These are phyloP conservation scores for Pemphredon lugubris DNA, from an alignment of 2,888 invertebrate species.

Conservation along the genomic window DNA sequence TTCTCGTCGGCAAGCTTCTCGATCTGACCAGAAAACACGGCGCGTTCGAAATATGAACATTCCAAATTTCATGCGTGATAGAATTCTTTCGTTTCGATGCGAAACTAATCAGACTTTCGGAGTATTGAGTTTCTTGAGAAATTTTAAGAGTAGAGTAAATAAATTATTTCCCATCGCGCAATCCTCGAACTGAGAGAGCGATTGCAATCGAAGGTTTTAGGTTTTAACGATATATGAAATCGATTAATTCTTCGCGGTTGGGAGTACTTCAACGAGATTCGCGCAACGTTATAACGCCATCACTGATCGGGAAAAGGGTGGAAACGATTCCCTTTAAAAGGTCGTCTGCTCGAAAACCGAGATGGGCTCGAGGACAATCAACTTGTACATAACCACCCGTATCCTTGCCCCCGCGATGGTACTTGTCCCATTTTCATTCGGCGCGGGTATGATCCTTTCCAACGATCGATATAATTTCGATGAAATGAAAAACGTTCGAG, in stretches of 20 bases:
- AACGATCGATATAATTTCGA: slow-evolving; percentile 10
- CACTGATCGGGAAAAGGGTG: slow-evolving; percentile 13
- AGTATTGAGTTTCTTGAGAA: too few species aligned
- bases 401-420: slow-evolving; percentile 46
- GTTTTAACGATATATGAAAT: background rate
- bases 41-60: too few species aligned
- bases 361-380: slow-evolving; percentile 20
- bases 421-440: slow-evolving; percentile 29
- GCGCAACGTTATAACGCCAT: slow-evolving; percentile 34
- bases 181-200: too few species aligned
- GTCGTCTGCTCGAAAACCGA: background rate
- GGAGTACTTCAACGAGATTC: slow-evolving; percentile 8
- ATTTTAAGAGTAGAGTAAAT: too few species aligned
- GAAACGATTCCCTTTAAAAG: slow-evolving; percentile 18
- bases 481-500: background rate
- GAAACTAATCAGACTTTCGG: too few species aligned
- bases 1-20: too few species aligned
- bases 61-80: too few species aligned
- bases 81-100: too few species aligned
- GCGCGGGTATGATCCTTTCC: slow-evolving; percentile 10
- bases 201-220: background rate
- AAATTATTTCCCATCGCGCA: too few species aligned
- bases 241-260: background rate
- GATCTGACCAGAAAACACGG: too few species aligned
- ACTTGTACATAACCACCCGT: slow-evolving; percentile 63